phyloP scores from a whole-genome alignment of 2,797 vertebrate genomes.

The Myotis myotis region DNA sequence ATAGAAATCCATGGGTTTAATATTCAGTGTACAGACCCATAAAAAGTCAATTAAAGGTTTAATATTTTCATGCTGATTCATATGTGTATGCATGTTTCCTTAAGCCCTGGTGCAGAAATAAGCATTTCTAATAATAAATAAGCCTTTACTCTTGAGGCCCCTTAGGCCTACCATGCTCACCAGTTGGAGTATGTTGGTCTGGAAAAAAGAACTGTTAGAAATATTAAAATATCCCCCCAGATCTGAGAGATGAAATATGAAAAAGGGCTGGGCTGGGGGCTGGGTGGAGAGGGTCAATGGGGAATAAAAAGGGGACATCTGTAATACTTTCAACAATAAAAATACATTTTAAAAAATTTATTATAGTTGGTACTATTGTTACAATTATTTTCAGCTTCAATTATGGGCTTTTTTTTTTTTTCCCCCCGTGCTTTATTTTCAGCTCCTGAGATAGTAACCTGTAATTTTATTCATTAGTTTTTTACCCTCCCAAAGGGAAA shows the following conservation, averaged over 20 bases:
- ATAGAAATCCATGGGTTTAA: constrained; percentile 20
- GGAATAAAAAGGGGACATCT: too few species aligned
- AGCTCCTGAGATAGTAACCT: constrained; percentile 41
- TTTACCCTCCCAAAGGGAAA: not conserved
- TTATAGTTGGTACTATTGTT: not conserved
- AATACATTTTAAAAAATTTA: not conserved
- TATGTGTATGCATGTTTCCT: constrained; percentile 22
- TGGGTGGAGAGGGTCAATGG: too few species aligned
- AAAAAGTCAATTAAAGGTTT: constrained; percentile 62
- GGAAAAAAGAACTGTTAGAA: constrained; percentile 58
- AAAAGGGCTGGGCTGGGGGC: not conserved
- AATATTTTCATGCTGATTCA: constrained; percentile 45
- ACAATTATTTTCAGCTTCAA: constrained; percentile 61
- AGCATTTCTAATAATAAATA: constrained; percentile 57
- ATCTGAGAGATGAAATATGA: constrained; percentile 29
- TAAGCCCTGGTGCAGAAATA: constrained; percentile 49
- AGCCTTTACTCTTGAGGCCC: constrained; percentile 52
- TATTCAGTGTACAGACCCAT: constrained; percentile 34
- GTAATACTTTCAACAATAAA: too few species aligned
- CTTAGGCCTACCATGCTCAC: not conserved
- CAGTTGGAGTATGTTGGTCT: not conserved
- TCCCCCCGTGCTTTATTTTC: constrained; percentile 22
- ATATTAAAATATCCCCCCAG: constrained; percentile 44
- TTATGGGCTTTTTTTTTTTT: constrained; percentile 22
- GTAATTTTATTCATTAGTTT: constrained; percentile 61